These are phyloP conservation scores for Pomacea canaliculata DNA, from an alignment of 2,888 invertebrate species.

Conservation along the genomic window DNA sequence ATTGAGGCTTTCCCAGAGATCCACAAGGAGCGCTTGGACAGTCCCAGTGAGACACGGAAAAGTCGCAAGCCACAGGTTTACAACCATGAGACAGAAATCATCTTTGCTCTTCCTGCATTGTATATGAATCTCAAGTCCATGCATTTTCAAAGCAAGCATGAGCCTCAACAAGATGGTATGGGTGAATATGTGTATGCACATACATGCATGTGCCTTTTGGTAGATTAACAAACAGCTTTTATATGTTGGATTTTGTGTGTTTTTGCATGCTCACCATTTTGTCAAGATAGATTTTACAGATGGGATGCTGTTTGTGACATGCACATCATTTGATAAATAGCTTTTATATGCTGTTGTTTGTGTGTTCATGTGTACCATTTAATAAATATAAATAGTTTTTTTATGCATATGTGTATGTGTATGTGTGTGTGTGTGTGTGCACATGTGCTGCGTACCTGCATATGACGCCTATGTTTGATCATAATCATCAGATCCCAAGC, in stretches of 20 bases:
- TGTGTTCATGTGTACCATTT: no score
- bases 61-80: slow-evolving; percentile 52
- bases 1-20: slow-evolving; percentile 79
- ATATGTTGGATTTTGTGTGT: no score
- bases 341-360: no score
- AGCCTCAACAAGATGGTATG: slow-evolving; percentile 60
- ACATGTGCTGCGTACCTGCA: neutral
- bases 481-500: slow-evolving; percentile 74
- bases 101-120: slow-evolving; percentile 93
- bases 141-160: slow-evolving; percentile 82
- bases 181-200: neutral
- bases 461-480: no score
- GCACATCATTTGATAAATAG: no score
- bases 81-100: slow-evolving; percentile 82
- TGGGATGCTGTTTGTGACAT: no score
- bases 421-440: neutral
- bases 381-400: neutral
- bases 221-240: no score
- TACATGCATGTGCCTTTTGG: no score
- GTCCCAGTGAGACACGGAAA: slow-evolving; percentile 53
- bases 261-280: no score
- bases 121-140: slow-evolving; percentile 94
- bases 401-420: neutral
- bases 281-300: no score
- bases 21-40: slow-evolving; percentile 77